Conservation (phyloP, 2,888 invertebrate genomes). For the Sarcophaga variegata region DNA sequence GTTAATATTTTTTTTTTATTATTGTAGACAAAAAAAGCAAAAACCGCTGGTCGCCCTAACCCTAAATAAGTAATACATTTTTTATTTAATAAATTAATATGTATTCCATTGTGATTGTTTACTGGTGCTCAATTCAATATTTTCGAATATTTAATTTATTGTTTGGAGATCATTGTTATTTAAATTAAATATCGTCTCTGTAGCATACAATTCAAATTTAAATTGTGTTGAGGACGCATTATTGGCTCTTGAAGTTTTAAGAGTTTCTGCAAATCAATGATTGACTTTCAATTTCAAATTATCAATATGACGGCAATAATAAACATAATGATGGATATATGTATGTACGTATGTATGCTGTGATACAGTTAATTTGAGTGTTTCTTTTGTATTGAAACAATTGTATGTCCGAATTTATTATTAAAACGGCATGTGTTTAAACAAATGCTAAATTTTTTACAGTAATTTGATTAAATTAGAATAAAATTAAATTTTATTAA, state of each 20-base stretch:
- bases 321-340: too few relatives aligned
- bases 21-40: too few relatives aligned
- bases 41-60: neutral
- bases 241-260: neutral
- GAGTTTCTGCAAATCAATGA: neutral
- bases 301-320: too few relatives aligned
- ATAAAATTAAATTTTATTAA: too few relatives aligned
- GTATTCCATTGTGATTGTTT: neutral
- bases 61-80: constrained; percentile 22
- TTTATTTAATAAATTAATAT: neutral
- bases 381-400: too few relatives aligned
- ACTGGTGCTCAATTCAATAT: neutral
- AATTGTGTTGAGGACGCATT: constrained; percentile 15
- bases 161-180: neutral
- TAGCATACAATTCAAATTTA: neutral
- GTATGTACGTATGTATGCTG: too few relatives aligned
- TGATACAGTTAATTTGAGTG: too few relatives aligned
- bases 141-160: neutral
- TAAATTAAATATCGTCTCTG: neutral
- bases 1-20: too few relatives aligned
- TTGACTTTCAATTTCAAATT: neutral
- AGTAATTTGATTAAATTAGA: too few relatives aligned
- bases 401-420: too few relatives aligned
- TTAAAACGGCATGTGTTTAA: too few relatives aligned
- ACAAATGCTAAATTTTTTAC: too few relatives aligned